Evolutionary conservation across 2,888 invertebrate species (phyloP).

Genomic region (Atethmia centrago): DNA sequence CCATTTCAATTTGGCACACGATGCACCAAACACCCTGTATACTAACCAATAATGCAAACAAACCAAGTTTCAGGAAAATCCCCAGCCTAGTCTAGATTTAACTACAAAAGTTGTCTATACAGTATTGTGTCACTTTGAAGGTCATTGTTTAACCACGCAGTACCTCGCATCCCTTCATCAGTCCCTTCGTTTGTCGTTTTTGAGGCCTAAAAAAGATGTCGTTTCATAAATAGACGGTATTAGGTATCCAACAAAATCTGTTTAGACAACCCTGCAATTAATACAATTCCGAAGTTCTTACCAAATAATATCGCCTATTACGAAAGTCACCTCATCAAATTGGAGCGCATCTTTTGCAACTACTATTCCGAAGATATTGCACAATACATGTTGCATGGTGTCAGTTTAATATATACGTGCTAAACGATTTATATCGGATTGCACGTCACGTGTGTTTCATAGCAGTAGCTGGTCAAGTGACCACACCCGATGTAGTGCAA

Average conservation of each 20-base stretch:
- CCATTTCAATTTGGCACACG: too few species aligned
- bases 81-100: neutral
- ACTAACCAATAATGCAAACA: neutral
- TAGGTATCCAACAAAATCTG: neutral
- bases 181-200: neutral
- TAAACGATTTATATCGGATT: conserved; percentile 36
- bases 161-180: neutral
- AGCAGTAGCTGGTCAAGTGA: conserved; percentile 9
- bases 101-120: neutral
- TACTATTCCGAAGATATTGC: conserved; percentile 31
- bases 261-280: conserved; percentile 17
- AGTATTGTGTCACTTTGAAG: neutral
- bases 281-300: conserved; percentile 40
- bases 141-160: neutral
- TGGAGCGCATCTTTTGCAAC: conserved; percentile 68
- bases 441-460: conserved; percentile 48
- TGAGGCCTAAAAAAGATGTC: neutral
- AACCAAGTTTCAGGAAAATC: neutral
- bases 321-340: conserved; percentile 41
- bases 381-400: conserved; percentile 35
- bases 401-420: conserved; percentile 26
- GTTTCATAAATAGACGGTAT: neutral
- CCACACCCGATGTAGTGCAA: conserved; percentile 31
- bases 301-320: conserved; percentile 51
- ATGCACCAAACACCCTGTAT: too few species aligned